Percentiles rank a stretch among this genome's conserved stretches.
Conservation (phyloP, 2,113 vertebrate genomes). For the Miniopterus natalensis region DNA sequence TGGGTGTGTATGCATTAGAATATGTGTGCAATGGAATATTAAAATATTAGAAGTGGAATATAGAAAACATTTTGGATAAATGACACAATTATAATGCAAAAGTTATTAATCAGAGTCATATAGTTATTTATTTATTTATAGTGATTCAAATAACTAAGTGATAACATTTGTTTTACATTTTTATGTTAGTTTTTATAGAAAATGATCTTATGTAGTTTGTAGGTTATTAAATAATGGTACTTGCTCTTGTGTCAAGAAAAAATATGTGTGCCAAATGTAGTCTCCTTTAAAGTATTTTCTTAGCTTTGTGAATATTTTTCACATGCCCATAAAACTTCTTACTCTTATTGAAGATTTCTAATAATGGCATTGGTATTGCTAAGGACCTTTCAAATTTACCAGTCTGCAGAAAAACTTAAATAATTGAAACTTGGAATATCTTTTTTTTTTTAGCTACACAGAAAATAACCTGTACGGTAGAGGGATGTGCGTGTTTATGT, state of each 20-base stretch:
- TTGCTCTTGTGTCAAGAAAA: background rate
- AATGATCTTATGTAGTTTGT: background rate
- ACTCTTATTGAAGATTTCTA: background rate
- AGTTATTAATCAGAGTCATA: background rate
- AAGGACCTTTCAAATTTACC: background rate
- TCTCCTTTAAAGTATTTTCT: background rate
- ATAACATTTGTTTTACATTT: background rate
- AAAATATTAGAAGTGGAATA: background rate
- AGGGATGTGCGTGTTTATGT: background rate
- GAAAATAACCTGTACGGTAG: background rate
- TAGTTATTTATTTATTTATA: background rate
- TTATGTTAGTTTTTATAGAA: conserved; percentile 1
- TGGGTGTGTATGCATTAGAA: background rate
- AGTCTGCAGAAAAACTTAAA: background rate
- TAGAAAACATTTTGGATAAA: background rate
- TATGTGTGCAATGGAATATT: background rate
- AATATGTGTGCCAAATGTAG: background rate
- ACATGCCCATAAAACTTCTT: background rate
- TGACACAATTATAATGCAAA: background rate
- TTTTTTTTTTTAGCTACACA: background rate
- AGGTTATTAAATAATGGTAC: conserved; percentile 13
- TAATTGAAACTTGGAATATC: background rate
- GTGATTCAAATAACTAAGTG: background rate
- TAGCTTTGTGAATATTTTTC: background rate
- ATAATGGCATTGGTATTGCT: background rate